Conservation (phyloP, 2,797 vertebrate genomes). For the Chelon auratus region DNA sequence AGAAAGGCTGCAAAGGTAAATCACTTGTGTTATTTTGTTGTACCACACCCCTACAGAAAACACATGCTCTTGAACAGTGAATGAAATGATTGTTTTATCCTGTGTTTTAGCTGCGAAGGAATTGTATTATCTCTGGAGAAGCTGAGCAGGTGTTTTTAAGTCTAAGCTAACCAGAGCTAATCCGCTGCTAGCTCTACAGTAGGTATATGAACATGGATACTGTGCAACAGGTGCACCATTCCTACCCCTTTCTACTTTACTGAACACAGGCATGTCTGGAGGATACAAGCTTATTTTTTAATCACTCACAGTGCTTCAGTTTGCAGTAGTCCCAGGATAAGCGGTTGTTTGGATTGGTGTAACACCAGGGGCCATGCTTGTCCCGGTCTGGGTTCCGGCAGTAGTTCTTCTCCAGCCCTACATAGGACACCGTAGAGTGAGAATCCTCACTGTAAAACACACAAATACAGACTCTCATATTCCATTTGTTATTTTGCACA, state of each 20-base stretch:
- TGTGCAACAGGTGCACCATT: slow-evolving; percentile 6
- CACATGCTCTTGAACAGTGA: not conserved
- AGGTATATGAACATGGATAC: not conserved
- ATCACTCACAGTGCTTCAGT: slow-evolving; percentile 93
- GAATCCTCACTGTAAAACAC: slow-evolving; percentile 84
- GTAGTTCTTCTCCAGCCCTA: slow-evolving; percentile 92
- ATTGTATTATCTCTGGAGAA: not conserved
- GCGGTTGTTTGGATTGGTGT: slow-evolving; percentile 90
- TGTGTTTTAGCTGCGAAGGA: not conserved
- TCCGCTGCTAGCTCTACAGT: not conserved
- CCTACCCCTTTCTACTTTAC: not conserved
- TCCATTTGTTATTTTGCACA: slow-evolving; percentile 67
- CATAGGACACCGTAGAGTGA: slow-evolving; percentile 81
- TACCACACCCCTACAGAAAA: slow-evolving; percentile 2
- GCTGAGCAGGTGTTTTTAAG: not conserved
- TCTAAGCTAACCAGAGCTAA: slow-evolving; percentile 14
- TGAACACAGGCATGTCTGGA: slow-evolving; percentile 23
- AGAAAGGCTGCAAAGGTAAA: slow-evolving; percentile 34
- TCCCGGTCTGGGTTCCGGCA: slow-evolving; percentile 97
- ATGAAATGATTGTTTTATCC: slow-evolving; percentile 10
- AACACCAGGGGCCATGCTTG: slow-evolving; percentile 98
- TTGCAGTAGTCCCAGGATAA: slow-evolving; percentile 97
- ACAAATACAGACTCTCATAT: slow-evolving; percentile 77
- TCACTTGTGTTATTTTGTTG: slow-evolving; percentile 34
- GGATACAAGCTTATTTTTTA: slow-evolving; percentile 5